phyloP scores from a whole-genome alignment of 2,113 vertebrate genomes.

The Dromaius novaehollandiae region DNA sequence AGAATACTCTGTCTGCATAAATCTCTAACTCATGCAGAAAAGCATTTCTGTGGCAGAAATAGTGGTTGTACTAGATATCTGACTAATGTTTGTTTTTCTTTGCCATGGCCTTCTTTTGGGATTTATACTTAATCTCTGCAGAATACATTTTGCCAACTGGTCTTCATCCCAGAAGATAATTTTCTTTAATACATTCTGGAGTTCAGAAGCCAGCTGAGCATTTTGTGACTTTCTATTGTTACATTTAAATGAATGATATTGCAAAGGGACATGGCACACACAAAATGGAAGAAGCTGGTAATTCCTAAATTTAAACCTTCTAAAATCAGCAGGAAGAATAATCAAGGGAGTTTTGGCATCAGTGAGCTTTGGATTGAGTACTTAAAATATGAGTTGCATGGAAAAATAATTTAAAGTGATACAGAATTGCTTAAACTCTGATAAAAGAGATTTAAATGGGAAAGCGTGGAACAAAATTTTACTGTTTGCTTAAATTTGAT shows the following conservation, averaged over 20 bases:
- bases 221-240: not conserved
- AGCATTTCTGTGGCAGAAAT: not conserved
- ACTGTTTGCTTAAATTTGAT: not conserved
- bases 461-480: not conserved
- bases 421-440: not conserved
- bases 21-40: not conserved
- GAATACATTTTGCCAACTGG: not conserved
- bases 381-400: not conserved
- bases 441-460: not conserved
- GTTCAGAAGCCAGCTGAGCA: not conserved
- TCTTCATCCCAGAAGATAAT: not conserved
- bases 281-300: not conserved
- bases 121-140: constrained; percentile 18
- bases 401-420: not conserved
- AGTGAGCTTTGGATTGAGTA: too few relatives aligned
- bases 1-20: not conserved
- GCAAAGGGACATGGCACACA: not conserved
- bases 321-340: not conserved
- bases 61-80: not conserved
- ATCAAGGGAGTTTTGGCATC: not conserved
- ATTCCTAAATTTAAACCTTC: not conserved
- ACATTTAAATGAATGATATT: not conserved
- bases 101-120: not conserved
- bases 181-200: not conserved
- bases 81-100: not conserved